phyloP scores from a whole-genome alignment of 2,888 invertebrate genomes.

The Chymomyza caudatula region DNA sequence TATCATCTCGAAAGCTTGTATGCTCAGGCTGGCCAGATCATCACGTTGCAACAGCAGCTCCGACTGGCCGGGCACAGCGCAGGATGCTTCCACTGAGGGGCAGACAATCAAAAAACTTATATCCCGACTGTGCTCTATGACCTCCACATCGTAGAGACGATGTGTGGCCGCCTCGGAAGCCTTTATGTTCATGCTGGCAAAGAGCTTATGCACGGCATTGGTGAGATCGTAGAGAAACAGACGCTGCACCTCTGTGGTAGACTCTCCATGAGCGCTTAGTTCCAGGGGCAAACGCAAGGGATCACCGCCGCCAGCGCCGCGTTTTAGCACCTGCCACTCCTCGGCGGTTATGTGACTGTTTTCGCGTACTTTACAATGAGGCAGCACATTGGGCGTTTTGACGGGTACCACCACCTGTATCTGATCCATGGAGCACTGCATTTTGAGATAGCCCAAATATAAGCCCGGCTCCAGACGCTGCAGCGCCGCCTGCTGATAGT shows the following conservation, averaged over 20 bases:
- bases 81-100: conserved; percentile 94
- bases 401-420: conserved; percentile 95
- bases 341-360: conserved; percentile 98
- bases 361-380: conserved; percentile 94
- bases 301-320: conserved; percentile 67
- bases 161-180: conserved; percentile 85
- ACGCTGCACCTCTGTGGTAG: conserved; percentile 87
- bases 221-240: conserved; percentile 88
- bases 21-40: conserved; percentile 92
- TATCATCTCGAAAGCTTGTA: conserved; percentile 96
- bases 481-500: conserved; percentile 84
- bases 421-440: conserved; percentile 96
- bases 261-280: conserved; percentile 77
- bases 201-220: conserved; percentile 85
- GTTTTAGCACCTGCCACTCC: conserved; percentile 95
- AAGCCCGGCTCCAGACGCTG: conserved; percentile 91
- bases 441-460: conserved; percentile 96
- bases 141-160: conserved; percentile 94
- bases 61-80: conserved; percentile 91
- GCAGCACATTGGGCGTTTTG: conserved; percentile 95
- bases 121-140: conserved; percentile 93
- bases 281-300: conserved; percentile 65
- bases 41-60: conserved; percentile 91
- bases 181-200: conserved; percentile 89
- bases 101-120: conserved; percentile 95